These are phyloP conservation scores for Exocentrus adspersus DNA, from an alignment of 2,888 invertebrate species.

Conservation along the genomic window DNA sequence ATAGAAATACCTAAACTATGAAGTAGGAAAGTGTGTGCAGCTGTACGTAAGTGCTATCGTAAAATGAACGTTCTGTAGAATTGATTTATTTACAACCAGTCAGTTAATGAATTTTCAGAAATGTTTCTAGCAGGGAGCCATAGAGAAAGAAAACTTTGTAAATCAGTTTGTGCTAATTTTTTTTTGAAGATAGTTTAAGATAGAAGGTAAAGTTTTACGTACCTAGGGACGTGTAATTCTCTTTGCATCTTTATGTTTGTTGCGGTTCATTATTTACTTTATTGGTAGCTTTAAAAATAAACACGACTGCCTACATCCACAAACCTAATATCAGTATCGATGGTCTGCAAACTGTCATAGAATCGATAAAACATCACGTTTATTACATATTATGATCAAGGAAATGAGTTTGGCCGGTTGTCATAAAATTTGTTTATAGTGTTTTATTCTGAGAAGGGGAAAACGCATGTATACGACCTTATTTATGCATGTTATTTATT, in stretches of 20 bases:
- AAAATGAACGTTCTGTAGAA: background rate
- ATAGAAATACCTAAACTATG: background rate
- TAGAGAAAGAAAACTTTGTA: too few relatives aligned
- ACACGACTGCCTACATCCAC: background rate
- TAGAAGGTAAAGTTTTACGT: too few relatives aligned
- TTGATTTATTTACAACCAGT: background rate
- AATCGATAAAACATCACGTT: background rate
- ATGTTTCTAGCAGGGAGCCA: too few relatives aligned
- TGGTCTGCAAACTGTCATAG: background rate
- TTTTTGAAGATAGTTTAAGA: too few relatives aligned
- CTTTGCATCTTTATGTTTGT: too few relatives aligned
- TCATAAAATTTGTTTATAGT: background rate
- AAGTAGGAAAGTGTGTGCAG: slow-evolving; percentile 1
- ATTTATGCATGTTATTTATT: too few relatives aligned
- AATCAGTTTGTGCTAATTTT: too few relatives aligned
- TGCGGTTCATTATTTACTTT: background rate
- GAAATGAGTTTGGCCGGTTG: background rate
- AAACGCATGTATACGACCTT: too few relatives aligned
- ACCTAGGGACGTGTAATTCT: too few relatives aligned
- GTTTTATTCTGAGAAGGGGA: background rate
- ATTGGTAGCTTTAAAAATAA: background rate
- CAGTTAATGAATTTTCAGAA: too few relatives aligned
- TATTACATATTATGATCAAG: background rate
- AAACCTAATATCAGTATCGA: background rate
- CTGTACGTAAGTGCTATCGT: background rate